These are phyloP conservation scores for Rattus norvegicus DNA, from an alignment of 2,113 vertebrate genomes.

Conservation along the genomic window GRCr8 NC_086026.1:75820501-75821000, in stretches of 20 bases:
- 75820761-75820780: slow-evolving; percentile 25
- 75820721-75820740: neutral
- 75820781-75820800: slow-evolving; percentile 33
- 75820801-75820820: slow-evolving; percentile 27
- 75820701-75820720: neutral
- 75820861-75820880: neutral
- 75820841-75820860: neutral
- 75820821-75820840: slow-evolving; percentile 14
- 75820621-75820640: slow-evolving; percentile 48
- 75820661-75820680: slow-evolving; percentile 50
- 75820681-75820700: slow-evolving; percentile 11
- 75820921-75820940: too few relatives aligned
- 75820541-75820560: slow-evolving; percentile 87
- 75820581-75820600: neutral
- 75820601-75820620: slow-evolving; percentile 34
- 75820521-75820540: slow-evolving; percentile 98
- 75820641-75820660: slow-evolving; percentile 47
- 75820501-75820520: slow-evolving; percentile 97
- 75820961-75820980: too few relatives aligned
- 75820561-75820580: slow-evolving; percentile 55
- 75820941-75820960: too few relatives aligned
- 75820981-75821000: slow-evolving; percentile 18
- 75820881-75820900: too few relatives aligned
- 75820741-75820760: slow-evolving; percentile 26
- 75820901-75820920: too few relatives aligned